Percentiles rank a stretch among this genome's conserved stretches.
These are phyloP conservation scores for Eupithecia inturbata DNA, from an alignment of 2,888 invertebrate genomes.

Conservation along the genomic window DNA sequence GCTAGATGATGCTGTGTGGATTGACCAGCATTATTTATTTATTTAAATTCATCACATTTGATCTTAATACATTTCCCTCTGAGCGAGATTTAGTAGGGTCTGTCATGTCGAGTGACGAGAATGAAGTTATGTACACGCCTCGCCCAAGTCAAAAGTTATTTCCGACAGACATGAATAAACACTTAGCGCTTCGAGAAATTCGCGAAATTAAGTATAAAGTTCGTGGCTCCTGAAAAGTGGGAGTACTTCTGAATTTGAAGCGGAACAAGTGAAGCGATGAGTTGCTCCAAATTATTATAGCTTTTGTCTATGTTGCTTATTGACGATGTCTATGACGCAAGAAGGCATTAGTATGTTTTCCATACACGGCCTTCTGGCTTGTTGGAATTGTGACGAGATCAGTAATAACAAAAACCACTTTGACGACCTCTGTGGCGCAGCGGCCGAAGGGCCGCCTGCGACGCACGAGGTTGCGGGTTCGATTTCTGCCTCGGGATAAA, in stretches of 20 bases:
- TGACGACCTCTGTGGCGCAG: too few species aligned
- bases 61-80: background rate
- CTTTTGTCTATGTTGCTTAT: background rate
- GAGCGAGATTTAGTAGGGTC: constrained; percentile 12
- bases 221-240: constrained; percentile 25
- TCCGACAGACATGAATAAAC: constrained; percentile 44
- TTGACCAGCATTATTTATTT: too few species aligned
- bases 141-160: constrained; percentile 38
- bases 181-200: constrained; percentile 40
- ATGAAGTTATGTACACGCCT: constrained; percentile 30
- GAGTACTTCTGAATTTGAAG: constrained; percentile 23
- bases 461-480: too few species aligned
- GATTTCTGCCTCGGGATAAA: too few species aligned
- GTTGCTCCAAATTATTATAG: constrained; percentile 18
- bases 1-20: too few species aligned
- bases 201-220: constrained; percentile 33
- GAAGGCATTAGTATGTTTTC: background rate
- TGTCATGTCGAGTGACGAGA: constrained; percentile 21
- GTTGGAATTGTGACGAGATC: too few species aligned
- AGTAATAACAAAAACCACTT: background rate
- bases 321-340: background rate
- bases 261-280: constrained; percentile 15
- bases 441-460: too few species aligned
- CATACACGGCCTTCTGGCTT: background rate
- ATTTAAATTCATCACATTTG: background rate